phyloP scores from a whole-genome alignment of 2,113 vertebrate genomes.

The Lates calcarifer region DNA sequence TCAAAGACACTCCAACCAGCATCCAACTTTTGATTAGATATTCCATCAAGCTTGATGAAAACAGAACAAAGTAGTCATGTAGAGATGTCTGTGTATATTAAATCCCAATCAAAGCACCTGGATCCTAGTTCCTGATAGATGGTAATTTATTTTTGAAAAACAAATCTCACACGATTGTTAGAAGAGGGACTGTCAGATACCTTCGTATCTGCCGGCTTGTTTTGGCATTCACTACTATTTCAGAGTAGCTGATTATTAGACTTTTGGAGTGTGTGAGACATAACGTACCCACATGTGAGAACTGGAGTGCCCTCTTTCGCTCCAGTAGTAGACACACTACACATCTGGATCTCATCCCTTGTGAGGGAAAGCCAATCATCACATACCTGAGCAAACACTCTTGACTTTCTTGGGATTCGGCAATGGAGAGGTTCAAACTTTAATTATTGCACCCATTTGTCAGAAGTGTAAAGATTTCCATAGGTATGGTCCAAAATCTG shows the following conservation, averaged over 20 bases:
- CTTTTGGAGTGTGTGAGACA: slow-evolving; percentile 38
- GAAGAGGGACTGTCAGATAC: slow-evolving; percentile 38
- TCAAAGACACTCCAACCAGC: slow-evolving; percentile 8
- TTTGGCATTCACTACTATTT: slow-evolving; percentile 54
- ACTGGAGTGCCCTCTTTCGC: slow-evolving; percentile 36
- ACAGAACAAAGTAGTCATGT: background rate
- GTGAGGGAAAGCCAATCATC: slow-evolving; percentile 51
- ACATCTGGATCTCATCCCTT: slow-evolving; percentile 79
- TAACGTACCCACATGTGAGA: slow-evolving; percentile 34
- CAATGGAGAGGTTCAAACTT: slow-evolving; percentile 37
- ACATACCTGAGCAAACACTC: slow-evolving; percentile 69
- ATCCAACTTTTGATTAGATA: slow-evolving; percentile 47
- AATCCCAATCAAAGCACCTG: slow-evolving; percentile 38
- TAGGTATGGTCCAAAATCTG: slow-evolving; percentile 49
- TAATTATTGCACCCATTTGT: slow-evolving; percentile 69
- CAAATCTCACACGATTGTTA: slow-evolving; percentile 43
- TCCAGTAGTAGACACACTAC: slow-evolving; percentile 47
- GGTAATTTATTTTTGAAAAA: slow-evolving; percentile 52
- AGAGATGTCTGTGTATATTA: slow-evolving; percentile 28
- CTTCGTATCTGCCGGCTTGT: slow-evolving; percentile 48
- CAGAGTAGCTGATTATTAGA: slow-evolving; percentile 49
- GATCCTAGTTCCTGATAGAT: slow-evolving; percentile 26
- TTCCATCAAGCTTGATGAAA: slow-evolving; percentile 39
- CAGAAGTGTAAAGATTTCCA: slow-evolving; percentile 68
- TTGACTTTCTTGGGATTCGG: slow-evolving; percentile 51